Base-by-base conservation (phyloP, 2,888 invertebrate genomes). In the Spatulosminthurus flaviceps region DNA sequence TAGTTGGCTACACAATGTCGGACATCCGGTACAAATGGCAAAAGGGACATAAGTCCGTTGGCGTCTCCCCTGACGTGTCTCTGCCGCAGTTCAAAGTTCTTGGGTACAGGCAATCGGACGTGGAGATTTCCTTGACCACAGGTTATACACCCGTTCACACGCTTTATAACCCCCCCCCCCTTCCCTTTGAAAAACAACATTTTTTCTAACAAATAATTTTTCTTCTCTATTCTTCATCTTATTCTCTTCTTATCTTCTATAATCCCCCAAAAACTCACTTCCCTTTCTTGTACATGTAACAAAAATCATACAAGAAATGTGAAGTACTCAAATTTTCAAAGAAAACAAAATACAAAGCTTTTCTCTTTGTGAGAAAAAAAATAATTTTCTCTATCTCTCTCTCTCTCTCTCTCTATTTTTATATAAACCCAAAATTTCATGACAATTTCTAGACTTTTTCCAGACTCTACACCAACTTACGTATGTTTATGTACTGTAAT, bases 1-100 rank as follows among this genome's bases (percentile, higher is more conserved):
- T 92, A 96, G 96, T 96, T 93, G 96, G 96, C 92, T 96, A 96
- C 93, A 96, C 96, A 90, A 96, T 95, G 95, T 92, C 94, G 91
- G 96, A 96, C 92, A 96, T 96, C 92, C 93, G 95, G 88, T 96
- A 96, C 93, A 95, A 94, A 90, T 96, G 96, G 96, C 95, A 95
- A 91, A 95, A 95, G 90, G 95, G 95, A 87, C 93, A 94, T 88
- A 93, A 94, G 91, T 95, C 96, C 89, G 95, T 97, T 89, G 95
- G 95, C 90, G 95, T 96, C 88, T 95, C 95, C 90, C 94, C 93
- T 90, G 95, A 96, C 90, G 95, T 96, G 90, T 95, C 95, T 88
- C 93, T 97, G 89, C 96, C 97, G 90, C 96, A 97, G 91, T 97
- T 97, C 93, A 95, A 96, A 92, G 96, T 96, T 90, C 93, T 96